Conservation (phyloP, 2,113 vertebrate genomes). For the Perognathus longimembris region DNA sequence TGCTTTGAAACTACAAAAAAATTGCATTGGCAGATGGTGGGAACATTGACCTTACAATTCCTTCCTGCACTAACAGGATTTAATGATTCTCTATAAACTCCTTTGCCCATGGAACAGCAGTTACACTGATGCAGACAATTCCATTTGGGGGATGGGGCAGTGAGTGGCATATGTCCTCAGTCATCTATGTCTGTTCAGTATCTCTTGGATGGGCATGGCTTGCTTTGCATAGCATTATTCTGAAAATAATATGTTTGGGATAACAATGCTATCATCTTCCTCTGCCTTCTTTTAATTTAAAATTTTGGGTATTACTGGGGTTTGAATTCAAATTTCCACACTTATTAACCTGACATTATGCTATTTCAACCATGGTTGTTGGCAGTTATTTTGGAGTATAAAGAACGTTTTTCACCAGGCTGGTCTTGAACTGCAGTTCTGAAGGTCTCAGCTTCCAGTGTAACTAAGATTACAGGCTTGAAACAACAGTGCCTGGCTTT, state of each 20-base stretch:
- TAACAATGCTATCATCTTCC: not conserved
- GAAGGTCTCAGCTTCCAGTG: too few species aligned
- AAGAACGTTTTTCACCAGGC: too few species aligned
- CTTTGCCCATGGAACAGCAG: not conserved
- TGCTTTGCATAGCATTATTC: not conserved
- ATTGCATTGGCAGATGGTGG: conserved; percentile 30
- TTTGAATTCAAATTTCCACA: too few species aligned
- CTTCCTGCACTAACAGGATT: conserved; percentile 37
- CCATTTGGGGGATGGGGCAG: not conserved
- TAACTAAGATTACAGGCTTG: too few species aligned
- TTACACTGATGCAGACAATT: not conserved
- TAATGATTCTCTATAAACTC: conserved; percentile 43
- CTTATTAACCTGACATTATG: too few species aligned
- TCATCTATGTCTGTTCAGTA: not conserved
- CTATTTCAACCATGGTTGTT: too few species aligned
- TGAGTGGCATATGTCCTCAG: not conserved
- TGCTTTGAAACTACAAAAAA: conserved; percentile 51
- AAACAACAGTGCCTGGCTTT: too few species aligned
- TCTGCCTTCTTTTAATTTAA: too few species aligned
- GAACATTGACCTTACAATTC: conserved; percentile 53
- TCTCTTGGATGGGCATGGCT: not conserved
- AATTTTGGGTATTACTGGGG: too few species aligned
- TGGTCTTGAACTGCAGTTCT: too few species aligned
- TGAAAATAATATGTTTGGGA: not conserved
- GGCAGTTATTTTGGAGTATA: too few species aligned